Evolutionary conservation across 2,113 vertebrate species (phyloP).

Genomic region (Sapajus apella): DNA sequence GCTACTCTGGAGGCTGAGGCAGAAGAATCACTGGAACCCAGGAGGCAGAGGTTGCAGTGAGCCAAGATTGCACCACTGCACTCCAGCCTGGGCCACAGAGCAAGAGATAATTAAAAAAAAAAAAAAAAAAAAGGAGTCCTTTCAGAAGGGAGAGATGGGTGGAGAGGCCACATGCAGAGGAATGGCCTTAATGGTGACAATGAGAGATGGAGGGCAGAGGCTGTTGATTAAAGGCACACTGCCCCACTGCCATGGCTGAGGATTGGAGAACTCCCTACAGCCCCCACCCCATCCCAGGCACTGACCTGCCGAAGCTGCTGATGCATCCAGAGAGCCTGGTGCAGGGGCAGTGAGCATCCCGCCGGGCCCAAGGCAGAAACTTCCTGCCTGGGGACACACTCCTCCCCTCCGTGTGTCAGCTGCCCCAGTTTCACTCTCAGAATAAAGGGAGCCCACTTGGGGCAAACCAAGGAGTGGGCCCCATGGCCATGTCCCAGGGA

Average conservation of each 20-base stretch:
- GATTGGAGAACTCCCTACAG: neutral
- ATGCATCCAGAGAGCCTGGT: neutral
- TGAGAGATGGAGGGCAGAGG: neutral
- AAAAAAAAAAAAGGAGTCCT: too few species aligned
- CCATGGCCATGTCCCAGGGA: neutral
- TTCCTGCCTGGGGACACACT: neutral
- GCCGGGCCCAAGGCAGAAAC: neutral
- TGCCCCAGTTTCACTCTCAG: neutral
- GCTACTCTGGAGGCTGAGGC: too few species aligned
- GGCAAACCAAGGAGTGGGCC: neutral
- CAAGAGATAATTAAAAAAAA: too few species aligned
- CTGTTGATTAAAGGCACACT: neutral
- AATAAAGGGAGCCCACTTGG: neutral
- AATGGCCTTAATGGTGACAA: neutral
- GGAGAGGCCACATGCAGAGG: neutral
- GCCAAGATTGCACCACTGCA: too few species aligned
- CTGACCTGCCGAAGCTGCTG: neutral
- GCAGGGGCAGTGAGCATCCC: neutral
- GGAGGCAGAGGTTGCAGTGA: too few species aligned
- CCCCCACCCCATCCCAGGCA: too few species aligned
- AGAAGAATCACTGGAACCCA: too few species aligned
- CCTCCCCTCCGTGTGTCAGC: neutral
- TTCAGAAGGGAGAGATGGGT: neutral
- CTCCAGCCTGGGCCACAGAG: too few species aligned
- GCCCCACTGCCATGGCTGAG: fast-evolving